Conservation (phyloP, 2,797 vertebrate species). For the Melanitta fusca region DNA sequence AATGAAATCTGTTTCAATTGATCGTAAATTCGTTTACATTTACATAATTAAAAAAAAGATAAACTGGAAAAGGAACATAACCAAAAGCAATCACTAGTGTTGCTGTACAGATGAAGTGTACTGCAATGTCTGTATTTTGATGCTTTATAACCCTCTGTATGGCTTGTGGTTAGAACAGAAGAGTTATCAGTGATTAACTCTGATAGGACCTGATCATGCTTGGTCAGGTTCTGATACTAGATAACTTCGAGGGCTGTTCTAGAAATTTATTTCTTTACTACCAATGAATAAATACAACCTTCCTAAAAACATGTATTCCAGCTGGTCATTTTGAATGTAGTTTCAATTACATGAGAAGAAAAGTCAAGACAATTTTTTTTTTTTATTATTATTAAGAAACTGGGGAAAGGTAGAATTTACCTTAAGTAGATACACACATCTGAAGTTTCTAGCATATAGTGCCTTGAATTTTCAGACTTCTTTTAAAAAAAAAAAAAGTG, state of each 20-base stretch:
- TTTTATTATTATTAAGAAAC: neutral
- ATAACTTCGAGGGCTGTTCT: neutral
- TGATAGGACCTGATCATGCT: neutral
- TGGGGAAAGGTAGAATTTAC: neutral
- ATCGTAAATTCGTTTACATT: neutral
- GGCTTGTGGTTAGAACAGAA: neutral
- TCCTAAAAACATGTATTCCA: neutral
- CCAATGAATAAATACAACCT: neutral
- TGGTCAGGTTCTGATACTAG: neutral
- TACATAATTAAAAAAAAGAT: no score
- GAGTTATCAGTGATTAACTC: neutral
- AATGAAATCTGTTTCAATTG: neutral
- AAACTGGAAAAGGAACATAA: neutral
- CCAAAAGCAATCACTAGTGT: neutral
- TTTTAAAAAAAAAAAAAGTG: no score
- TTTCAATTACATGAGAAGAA: neutral
- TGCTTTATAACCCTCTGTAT: neutral
- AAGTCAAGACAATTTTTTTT: neutral
- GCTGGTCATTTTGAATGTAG: neutral
- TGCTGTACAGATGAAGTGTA: neutral
- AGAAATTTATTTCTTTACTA: neutral
- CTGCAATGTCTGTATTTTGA: neutral
- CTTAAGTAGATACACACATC: neutral
- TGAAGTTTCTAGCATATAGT: neutral
- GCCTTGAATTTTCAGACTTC: neutral